These are phyloP conservation scores for Gallinago undulata DNA, from an alignment of 2,113 vertebrate genomes.

Conservation along the genomic window DNA sequence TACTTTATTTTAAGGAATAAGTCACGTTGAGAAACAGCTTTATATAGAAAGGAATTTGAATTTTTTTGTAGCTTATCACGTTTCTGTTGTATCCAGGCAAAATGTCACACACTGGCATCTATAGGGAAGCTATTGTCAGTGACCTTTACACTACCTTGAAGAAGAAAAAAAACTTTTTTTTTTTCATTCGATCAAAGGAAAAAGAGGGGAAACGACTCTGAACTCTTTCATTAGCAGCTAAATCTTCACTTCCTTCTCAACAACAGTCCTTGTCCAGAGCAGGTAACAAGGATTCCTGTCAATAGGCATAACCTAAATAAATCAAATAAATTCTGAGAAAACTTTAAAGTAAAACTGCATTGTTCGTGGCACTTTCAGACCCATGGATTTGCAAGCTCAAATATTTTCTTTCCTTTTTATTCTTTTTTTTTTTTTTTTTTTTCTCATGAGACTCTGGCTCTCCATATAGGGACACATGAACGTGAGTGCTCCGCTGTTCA, in stretches of 20 bases:
- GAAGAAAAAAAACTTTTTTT: conserved; percentile 27
- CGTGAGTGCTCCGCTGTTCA: not conserved
- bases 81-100: conserved; percentile 61
- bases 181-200: not conserved
- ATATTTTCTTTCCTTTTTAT: not conserved
- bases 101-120: conserved; percentile 70
- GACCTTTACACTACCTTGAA: conserved; percentile 71
- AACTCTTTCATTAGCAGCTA: conserved; percentile 39
- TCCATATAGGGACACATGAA: not conserved
- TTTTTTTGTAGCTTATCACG: conserved; percentile 41
- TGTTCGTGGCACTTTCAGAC: not conserved
- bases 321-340: not conserved
- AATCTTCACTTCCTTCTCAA: not conserved
- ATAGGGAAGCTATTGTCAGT: conserved; percentile 64
- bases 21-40: conserved; percentile 47
- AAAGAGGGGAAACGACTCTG: not conserved
- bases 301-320: not conserved
- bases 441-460: not conserved
- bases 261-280: not conserved
- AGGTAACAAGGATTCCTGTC: not conserved
- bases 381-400: not conserved
- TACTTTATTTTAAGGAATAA: conserved; percentile 1
- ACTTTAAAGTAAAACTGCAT: not conserved
- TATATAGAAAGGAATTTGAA: conserved; percentile 60
- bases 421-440: not conserved